Evolutionary conservation across 2,888 invertebrate species (phyloP).

Genomic region (Cheilosia pagana): DNA sequence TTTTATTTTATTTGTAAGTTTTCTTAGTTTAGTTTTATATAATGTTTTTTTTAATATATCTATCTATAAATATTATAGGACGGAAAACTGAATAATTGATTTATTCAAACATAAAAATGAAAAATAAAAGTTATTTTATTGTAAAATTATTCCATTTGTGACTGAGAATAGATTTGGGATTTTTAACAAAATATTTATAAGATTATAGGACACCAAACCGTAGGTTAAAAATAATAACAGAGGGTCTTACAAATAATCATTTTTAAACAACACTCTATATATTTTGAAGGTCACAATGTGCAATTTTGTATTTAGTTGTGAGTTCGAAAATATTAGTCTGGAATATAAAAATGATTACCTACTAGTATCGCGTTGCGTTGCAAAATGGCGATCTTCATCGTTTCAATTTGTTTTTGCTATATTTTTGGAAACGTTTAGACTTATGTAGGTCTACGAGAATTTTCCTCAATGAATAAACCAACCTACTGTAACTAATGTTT

Average conservation of each 20-base stretch:
- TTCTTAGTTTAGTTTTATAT: neutral
- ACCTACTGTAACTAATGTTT: too few relatives aligned
- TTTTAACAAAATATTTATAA: neutral
- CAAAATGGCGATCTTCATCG: neutral
- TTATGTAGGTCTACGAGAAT: too few relatives aligned
- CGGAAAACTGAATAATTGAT: conserved; percentile 60
- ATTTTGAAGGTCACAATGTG: too few relatives aligned
- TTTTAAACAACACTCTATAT: too few relatives aligned
- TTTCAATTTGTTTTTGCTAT: neutral
- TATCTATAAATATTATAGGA: conserved; percentile 64
- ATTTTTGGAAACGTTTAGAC: neutral
- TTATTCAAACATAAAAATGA: conserved; percentile 38
- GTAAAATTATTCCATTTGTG: conserved; percentile 36
- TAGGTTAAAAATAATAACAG: neutral
- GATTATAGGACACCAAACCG: conserved; percentile 23
- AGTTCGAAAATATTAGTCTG: too few relatives aligned
- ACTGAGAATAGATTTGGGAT: conserved; percentile 36
- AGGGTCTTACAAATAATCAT: too few relatives aligned
- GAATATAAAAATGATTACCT: too few relatives aligned
- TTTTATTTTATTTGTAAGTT: neutral
- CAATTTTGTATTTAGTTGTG: too few relatives aligned
- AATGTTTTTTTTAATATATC: neutral
- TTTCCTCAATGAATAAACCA: too few relatives aligned
- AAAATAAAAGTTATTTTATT: conserved; percentile 11
- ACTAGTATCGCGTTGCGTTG: neutral